Conservation (phyloP, 2,888 invertebrate species). For the Lithophane ornitopus region DNA sequence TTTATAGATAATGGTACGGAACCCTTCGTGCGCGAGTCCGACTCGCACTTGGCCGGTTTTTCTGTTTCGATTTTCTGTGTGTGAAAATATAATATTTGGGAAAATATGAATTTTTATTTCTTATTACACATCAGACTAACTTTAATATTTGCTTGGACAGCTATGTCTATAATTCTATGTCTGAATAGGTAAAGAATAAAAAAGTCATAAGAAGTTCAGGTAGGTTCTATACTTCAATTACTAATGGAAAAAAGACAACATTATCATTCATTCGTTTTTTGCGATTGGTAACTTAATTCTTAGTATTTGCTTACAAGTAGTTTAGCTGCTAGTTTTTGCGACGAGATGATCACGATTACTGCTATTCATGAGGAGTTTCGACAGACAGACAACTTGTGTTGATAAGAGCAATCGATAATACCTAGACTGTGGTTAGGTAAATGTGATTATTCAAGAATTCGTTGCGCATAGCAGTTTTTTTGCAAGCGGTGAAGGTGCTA, state of each 20-base stretch:
- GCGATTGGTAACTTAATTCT: background rate
- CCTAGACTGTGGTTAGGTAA: background rate
- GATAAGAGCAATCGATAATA: slow-evolving; percentile 20
- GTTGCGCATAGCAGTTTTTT: slow-evolving; percentile 5
- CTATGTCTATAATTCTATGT: background rate
- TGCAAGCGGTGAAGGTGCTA: background rate
- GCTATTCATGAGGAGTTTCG: slow-evolving; percentile 14
- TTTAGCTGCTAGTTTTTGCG: slow-evolving; percentile 17
- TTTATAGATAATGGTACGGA: too few relatives aligned
- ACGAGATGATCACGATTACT: slow-evolving; percentile 2
- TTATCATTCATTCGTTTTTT: too few relatives aligned
- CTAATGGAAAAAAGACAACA: too few relatives aligned
- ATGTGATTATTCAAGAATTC: slow-evolving; percentile 5
- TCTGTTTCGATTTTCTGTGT: too few relatives aligned
- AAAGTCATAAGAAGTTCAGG: background rate
- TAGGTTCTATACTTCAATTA: background rate
- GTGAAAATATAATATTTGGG: too few relatives aligned
- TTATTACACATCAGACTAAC: background rate
- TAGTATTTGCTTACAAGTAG: slow-evolving; percentile 2
- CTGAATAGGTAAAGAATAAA: background rate
- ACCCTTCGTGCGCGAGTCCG: too few relatives aligned
- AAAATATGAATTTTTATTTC: too few relatives aligned
- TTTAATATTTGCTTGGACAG: background rate
- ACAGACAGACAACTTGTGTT: slow-evolving; percentile 20
- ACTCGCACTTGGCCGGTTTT: too few relatives aligned